Evolutionary conservation across 1,140 invertebrate genomes (phyloP).

Genomic region (Drosophila parabipectinata): DNA sequence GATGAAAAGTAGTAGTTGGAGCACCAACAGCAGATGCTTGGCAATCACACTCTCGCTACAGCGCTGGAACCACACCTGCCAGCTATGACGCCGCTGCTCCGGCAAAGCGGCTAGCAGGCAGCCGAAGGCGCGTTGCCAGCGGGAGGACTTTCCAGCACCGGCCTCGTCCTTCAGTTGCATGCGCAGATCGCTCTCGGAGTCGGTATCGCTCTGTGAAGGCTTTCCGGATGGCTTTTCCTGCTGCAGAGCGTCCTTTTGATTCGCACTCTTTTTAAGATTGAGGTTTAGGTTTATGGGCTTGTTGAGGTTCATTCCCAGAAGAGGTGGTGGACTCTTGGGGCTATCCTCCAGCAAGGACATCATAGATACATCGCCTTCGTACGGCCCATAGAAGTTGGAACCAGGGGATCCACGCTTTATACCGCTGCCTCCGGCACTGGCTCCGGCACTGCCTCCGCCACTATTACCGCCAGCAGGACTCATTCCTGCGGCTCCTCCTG

Average conservation of each 20-base stretch:
- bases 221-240: not conserved
- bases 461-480: not conserved
- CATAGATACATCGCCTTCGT: constrained; percentile 1
- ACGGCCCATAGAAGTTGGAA: constrained; percentile 7
- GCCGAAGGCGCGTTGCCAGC: constrained; percentile 13
- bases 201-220: constrained; percentile 23
- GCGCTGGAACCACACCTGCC: constrained; percentile 7
- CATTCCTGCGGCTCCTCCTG: constrained; percentile 1
- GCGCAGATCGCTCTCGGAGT: constrained; percentile 46
- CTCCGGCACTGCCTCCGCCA: not conserved
- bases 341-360: not conserved
- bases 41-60: constrained; percentile 2
- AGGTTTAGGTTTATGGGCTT: not conserved
- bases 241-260: not conserved
- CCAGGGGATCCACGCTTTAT: not conserved
- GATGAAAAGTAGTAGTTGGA: constrained; percentile 33
- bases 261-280: not conserved
- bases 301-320: not conserved
- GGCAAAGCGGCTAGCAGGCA: constrained; percentile 26
- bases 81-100: constrained; percentile 27
- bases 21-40: constrained; percentile 37
- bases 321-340: not conserved
- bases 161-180: not conserved
- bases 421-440: not conserved
- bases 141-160: not conserved